These are phyloP conservation scores for Prochilodus magdalenae DNA, from an alignment of 2,113 vertebrate genomes.

Conservation along the genomic window DNA sequence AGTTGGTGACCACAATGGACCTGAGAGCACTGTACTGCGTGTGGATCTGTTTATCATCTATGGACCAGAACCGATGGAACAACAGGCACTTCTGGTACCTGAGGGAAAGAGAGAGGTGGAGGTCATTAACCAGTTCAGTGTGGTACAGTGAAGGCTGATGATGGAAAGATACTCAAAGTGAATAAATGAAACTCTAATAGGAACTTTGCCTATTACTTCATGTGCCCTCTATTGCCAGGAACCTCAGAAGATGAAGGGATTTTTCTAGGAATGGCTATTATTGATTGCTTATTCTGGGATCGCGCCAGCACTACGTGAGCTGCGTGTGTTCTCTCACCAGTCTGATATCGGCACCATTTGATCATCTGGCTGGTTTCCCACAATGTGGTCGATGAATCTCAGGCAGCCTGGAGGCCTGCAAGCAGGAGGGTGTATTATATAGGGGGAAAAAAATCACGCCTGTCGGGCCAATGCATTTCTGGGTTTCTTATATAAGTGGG, in stretches of 20 bases:
- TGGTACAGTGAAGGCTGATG: background rate
- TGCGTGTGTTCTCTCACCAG: conserved; percentile 73
- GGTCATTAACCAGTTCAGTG: background rate
- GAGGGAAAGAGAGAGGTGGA: conserved; percentile 26
- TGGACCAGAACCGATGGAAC: conserved; percentile 87
- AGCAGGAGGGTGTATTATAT: background rate
- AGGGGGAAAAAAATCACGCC: background rate
- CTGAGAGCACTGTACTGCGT: conserved; percentile 82
- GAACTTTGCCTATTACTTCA: background rate
- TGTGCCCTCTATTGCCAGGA: background rate
- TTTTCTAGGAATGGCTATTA: conserved; percentile 12
- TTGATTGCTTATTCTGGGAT: conserved; percentile 58
- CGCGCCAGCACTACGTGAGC: conserved; percentile 27
- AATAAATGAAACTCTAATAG: background rate
- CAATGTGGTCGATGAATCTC: conserved; percentile 83
- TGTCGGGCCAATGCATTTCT: too few species aligned
- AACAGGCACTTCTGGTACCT: conserved; percentile 84
- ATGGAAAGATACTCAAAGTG: background rate
- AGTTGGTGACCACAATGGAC: conserved; percentile 84
- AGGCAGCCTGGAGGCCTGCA: conserved; percentile 73
- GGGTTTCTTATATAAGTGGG: too few species aligned
- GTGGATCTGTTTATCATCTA: conserved; percentile 85
- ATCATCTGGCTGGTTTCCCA: conserved; percentile 85
- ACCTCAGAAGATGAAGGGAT: background rate
- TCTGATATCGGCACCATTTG: conserved; percentile 80